Evolutionary conservation across 2,888 invertebrate genomes (phyloP).

Genomic region (Conomelus anceps): DNA sequence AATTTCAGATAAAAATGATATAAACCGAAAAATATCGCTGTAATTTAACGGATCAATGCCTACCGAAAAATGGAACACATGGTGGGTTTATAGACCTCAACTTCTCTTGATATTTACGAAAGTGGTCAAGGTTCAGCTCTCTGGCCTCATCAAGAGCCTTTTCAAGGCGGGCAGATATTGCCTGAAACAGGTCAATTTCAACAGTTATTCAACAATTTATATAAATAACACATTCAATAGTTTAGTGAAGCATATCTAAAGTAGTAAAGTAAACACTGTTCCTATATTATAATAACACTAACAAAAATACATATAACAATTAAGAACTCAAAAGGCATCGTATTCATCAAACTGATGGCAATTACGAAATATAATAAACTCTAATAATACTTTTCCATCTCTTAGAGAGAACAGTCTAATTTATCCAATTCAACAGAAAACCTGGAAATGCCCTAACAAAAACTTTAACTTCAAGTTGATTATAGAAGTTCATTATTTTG

Average conservation of each 20-base stretch:
- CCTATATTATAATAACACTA: background rate
- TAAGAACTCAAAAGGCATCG: too few species aligned
- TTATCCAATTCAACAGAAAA: too few species aligned
- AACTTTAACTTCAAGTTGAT: too few species aligned
- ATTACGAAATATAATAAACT: too few species aligned
- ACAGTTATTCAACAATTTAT: background rate
- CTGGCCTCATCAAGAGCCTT: slow-evolving; percentile 82
- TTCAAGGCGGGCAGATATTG: slow-evolving; percentile 64
- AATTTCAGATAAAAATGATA: too few species aligned
- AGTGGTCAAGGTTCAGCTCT: slow-evolving; percentile 82
- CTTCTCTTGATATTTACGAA: slow-evolving; percentile 86
- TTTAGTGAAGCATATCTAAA: background rate
- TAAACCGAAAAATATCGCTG: too few species aligned
- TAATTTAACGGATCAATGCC: slow-evolving; percentile 31
- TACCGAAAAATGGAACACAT: slow-evolving; percentile 93
- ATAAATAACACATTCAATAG: background rate
- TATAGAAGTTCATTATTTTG: too few species aligned
- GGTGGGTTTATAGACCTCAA: slow-evolving; percentile 96
- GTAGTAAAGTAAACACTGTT: background rate
- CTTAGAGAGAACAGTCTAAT: too few species aligned
- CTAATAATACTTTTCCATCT: too few species aligned
- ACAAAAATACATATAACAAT: too few species aligned
- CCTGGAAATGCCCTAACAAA: too few species aligned
- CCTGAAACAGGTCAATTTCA: slow-evolving; percentile 42
- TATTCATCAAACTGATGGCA: too few species aligned